These are phyloP conservation scores for Amphiduros pacificus DNA, from an alignment of 2,888 invertebrate genomes.

Conservation along the genomic window DNA sequence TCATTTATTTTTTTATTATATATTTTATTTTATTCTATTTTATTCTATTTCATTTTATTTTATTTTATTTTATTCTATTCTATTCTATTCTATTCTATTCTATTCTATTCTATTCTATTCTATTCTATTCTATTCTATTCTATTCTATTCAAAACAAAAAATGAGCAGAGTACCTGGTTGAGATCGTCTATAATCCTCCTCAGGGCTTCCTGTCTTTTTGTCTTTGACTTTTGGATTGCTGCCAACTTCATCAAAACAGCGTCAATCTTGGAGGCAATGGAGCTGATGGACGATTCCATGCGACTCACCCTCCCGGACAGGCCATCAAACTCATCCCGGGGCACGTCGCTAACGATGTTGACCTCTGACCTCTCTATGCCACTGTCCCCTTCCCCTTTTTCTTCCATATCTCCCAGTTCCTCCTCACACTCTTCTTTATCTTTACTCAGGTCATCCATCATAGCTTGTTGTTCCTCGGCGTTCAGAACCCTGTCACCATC, in stretches of 20 bases:
- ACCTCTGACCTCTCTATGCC: conserved; percentile 55
- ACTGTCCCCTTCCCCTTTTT: conserved; percentile 46
- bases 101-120: too few relatives aligned
- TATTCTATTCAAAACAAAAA: too few relatives aligned
- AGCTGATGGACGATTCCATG: conserved; percentile 63
- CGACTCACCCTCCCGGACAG: conserved; percentile 63
- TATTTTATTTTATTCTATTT: too few relatives aligned
- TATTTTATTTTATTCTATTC: too few relatives aligned
- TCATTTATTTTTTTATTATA: too few relatives aligned
- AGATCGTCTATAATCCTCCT: conserved; percentile 59
- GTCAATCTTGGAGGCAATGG: conserved; percentile 63
- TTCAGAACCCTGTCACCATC: conserved; percentile 64
- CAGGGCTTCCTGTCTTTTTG: conserved; percentile 62
- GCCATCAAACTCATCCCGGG: conserved; percentile 61
- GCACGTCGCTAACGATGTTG: conserved; percentile 46
- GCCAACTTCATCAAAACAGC: conserved; percentile 63
- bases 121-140: too few relatives aligned
- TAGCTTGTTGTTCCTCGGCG: conserved; percentile 61
- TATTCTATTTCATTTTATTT: too few relatives aligned
- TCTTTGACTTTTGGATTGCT: conserved; percentile 62
- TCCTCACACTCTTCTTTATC: conserved; percentile 58
- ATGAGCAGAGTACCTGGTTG: conserved; percentile 62
- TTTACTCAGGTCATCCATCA: conserved; percentile 62
- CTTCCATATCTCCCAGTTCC: conserved; percentile 51
- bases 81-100: too few relatives aligned